A percentile compares a stretch with the other conserved stretches of the same genome.
phyloP scores from a whole-genome alignment of 2,797 vertebrate species.

The Euthynnus affinis region DNA sequence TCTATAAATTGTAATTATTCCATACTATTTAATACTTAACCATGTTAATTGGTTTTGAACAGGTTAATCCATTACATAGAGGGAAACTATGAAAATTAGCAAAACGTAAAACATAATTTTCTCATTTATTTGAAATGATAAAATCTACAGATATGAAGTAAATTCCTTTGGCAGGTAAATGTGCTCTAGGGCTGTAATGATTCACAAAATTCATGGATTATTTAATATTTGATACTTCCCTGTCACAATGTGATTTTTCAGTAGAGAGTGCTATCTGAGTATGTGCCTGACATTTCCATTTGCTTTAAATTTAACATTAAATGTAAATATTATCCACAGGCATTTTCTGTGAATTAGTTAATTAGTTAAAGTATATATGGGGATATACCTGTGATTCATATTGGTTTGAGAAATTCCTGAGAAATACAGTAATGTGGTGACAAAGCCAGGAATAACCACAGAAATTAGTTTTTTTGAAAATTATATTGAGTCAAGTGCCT shows the following conservation, averaged over 20 bases:
- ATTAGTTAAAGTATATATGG: background rate
- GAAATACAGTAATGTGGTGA: too few species aligned
- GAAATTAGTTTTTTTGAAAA: too few species aligned
- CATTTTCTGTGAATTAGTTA: background rate
- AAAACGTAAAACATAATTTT: background rate
- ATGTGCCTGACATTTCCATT: background rate
- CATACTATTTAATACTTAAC: background rate
- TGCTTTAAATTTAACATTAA: background rate
- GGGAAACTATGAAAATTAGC: background rate
- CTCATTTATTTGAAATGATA: background rate
- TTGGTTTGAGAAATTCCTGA: background rate
- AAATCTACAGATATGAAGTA: background rate
- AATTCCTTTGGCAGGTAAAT: background rate
- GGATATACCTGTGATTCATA: background rate
- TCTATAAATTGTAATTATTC: background rate
- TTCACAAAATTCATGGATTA: background rate
- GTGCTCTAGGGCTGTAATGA: background rate
- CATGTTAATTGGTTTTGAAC: background rate
- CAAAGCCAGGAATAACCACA: too few species aligned
- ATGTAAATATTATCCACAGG: background rate
- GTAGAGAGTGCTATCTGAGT: background rate
- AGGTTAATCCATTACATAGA: background rate
- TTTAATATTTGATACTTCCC: background rate
- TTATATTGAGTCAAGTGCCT: background rate
- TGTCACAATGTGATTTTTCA: background rate